Conservation (phyloP, 2,113 vertebrate species). For the Halichoeres trimaculatus region DNA sequence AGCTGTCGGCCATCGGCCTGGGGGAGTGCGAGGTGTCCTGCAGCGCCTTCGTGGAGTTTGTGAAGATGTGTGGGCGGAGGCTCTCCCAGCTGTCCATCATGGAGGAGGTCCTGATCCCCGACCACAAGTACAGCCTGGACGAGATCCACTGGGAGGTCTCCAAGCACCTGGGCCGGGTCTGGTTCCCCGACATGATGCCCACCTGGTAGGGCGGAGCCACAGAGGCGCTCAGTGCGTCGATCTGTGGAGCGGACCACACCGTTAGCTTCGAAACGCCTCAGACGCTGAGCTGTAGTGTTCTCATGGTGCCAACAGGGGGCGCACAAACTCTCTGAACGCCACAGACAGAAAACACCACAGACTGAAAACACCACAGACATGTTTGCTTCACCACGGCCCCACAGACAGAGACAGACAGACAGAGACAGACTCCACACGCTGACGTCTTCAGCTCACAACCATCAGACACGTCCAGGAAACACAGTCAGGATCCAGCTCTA, state of each 20-base stretch:
- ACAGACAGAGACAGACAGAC: too few species aligned
- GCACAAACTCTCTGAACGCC: conserved; percentile 20
- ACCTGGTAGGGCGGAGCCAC: conserved; percentile 87
- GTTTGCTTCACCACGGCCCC: not conserved
- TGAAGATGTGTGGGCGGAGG: conserved; percentile 95
- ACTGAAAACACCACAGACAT: conserved; percentile 8
- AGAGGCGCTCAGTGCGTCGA: not conserved
- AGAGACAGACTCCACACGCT: not conserved
- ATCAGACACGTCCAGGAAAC: not conserved
- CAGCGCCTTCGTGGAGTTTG: conserved; percentile 97
- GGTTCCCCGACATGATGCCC: conserved; percentile 99
- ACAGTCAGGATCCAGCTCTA: too few species aligned
- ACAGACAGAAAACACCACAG: conserved; percentile 7
- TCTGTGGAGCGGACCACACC: conserved; percentile 5
- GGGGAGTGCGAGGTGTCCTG: conserved; percentile 98
- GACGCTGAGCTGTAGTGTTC: conserved; percentile 19
- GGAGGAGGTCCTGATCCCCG: conserved; percentile 98
- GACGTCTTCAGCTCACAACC: conserved; percentile 15
- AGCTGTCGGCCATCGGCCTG: conserved; percentile 93
- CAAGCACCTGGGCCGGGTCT: conserved; percentile 95
- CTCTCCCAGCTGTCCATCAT: conserved; percentile 97
- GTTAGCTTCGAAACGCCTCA: conserved; percentile 36
- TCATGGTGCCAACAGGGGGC: conserved; percentile 33
- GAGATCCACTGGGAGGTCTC: conserved; percentile 99
- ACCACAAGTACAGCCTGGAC: conserved; percentile 94